A percentile compares a stretch with the other conserved stretches of the same genome.
Conservation (phyloP, 1,140 invertebrate species). For the Latrodectus geometricus region DNA sequence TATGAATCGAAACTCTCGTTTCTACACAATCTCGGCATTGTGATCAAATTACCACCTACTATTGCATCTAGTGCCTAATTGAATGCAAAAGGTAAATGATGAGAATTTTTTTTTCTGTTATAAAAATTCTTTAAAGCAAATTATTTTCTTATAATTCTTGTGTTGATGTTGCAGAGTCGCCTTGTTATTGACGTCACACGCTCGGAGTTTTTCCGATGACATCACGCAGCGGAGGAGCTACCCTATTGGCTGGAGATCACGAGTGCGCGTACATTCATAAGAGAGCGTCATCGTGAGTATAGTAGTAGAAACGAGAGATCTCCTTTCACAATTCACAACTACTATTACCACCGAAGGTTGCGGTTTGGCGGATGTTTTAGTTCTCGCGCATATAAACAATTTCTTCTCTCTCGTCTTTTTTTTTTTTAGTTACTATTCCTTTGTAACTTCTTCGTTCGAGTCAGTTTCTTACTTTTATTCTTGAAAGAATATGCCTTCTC, state of each 20-base stretch:
- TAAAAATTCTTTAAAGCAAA: too few relatives aligned
- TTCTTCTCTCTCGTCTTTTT: too few relatives aligned
- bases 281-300: conserved; percentile 6
- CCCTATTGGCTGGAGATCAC: conserved; percentile 15
- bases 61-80: background rate
- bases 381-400: background rate
- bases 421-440: background rate
- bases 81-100: background rate
- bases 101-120: background rate
- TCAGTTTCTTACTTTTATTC: background rate
- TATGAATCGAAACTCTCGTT: background rate
- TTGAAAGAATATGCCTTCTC: conserved; percentile 16
- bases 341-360: background rate
- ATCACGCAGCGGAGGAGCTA: background rate
- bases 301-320: background rate
- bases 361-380: background rate
- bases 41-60: background rate
- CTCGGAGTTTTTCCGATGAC: conserved; percentile 17
- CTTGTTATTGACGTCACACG: conserved; percentile 23
- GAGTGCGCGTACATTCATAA: conserved; percentile 35
- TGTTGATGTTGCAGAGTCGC: background rate
- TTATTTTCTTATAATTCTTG: conserved; percentile 11
- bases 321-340: background rate
- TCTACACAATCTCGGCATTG: background rate
- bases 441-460: background rate